phyloP scores from a whole-genome alignment of 2,888 invertebrate species.

The Helicoverpa assulta region DNA sequence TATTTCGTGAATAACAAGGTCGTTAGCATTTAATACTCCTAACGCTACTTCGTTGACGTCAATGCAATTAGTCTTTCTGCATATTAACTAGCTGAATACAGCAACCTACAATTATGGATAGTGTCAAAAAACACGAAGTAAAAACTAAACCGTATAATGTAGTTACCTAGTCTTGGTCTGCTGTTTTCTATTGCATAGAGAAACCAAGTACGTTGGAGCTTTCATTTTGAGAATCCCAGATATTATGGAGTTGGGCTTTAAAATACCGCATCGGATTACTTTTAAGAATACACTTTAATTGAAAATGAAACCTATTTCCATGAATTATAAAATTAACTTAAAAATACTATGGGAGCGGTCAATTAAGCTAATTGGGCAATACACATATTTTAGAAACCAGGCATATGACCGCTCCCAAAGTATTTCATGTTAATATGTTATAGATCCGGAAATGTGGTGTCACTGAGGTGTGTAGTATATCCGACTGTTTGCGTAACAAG shows the following conservation, averaged over 20 bases:
- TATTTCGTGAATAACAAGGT: constrained; percentile 16
- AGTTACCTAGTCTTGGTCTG: constrained; percentile 7
- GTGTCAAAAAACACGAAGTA: constrained; percentile 44
- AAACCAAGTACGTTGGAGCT: constrained; percentile 39
- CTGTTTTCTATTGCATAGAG: constrained; percentile 3
- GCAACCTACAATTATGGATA: constrained; percentile 45
- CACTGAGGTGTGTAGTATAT: no score
- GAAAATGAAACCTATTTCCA: neutral
- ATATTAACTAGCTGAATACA: constrained; percentile 54
- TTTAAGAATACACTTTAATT: neutral
- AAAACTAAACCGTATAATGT: constrained; percentile 37
- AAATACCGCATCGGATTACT: neutral
- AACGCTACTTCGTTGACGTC: constrained; percentile 57
- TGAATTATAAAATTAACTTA: neutral
- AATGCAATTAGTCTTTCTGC: constrained; percentile 50
- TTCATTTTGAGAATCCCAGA: constrained; percentile 10
- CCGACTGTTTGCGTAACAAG: neutral
- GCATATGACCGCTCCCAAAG: neutral
- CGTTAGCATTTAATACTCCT: constrained; percentile 30
- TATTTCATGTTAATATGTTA: neutral
- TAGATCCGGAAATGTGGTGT: neutral
- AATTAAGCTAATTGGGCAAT: neutral
- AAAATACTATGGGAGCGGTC: neutral
- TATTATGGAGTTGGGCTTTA: neutral
- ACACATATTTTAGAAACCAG: neutral